These are phyloP conservation scores for Catamblyrhynchus diadema DNA, from an alignment of 2,797 vertebrate species.

Conservation along the genomic window DNA sequence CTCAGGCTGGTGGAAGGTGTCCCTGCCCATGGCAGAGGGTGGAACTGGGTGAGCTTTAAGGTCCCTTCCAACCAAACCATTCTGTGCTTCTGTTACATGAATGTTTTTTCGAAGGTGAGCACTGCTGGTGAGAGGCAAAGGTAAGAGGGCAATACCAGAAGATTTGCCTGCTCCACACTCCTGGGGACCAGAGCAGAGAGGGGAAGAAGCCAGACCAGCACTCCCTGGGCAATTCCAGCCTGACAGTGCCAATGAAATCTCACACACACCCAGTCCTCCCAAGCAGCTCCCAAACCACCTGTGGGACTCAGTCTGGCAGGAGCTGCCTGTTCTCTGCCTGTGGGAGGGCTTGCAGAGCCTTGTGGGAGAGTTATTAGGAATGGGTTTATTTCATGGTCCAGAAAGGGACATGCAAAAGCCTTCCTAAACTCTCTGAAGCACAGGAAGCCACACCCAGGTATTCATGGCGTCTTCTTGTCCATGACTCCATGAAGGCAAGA, in stretches of 20 bases:
- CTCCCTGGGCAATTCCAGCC: neutral
- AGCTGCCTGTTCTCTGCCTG: neutral
- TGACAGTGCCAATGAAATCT: neutral
- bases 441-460: neutral
- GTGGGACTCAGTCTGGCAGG: neutral
- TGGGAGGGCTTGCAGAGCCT: neutral
- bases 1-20: neutral
- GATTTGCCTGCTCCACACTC: neutral
- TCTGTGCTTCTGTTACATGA: fast-evolving
- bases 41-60: neutral
- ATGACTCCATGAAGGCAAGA: neutral
- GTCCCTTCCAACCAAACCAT: neutral
- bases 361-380: neutral
- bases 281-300: neutral
- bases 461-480: neutral
- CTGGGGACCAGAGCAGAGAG: neutral
- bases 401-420: neutral
- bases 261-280: neutral
- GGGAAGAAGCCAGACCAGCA: neutral
- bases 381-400: neutral
- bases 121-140: neutral
- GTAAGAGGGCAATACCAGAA: neutral
- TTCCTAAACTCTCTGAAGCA: neutral
- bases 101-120: fast-evolving
- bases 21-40: neutral